A percentile compares a stretch with the other conserved stretches of the same genome.
These are phyloP conservation scores for Caenorhabditis panamensis DNA, from an alignment of 2,888 invertebrate genomes.

Conservation along the genomic window DNA sequence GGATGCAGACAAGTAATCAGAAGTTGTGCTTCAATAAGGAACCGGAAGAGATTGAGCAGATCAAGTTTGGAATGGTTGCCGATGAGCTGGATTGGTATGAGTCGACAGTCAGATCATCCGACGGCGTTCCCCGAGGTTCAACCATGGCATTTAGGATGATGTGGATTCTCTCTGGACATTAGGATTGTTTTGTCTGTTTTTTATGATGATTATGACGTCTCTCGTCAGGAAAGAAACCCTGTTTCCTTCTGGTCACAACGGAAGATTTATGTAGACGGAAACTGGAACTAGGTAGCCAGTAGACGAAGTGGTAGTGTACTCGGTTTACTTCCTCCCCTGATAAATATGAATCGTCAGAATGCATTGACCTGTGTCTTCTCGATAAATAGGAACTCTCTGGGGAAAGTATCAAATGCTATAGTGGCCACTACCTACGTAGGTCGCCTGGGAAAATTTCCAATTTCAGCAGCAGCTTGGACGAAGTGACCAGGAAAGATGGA, in stretches of 20 bases:
- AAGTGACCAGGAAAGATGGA: not conserved
- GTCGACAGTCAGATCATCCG: no score
- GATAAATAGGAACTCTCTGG: slow-evolving; percentile 1
- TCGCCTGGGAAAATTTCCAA: slow-evolving; percentile 6
- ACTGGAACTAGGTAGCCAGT: not conserved
- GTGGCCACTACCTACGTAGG: slow-evolving; percentile 2
- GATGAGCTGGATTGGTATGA: no score
- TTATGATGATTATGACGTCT: not conserved
- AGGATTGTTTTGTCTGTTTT: not conserved
- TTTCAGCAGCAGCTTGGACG: not conserved
- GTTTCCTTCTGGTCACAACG: no score
- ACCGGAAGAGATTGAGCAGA: no score
- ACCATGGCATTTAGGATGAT: no score
- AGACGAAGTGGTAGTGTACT: not conserved
- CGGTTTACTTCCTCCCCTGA: slow-evolving; percentile 4
- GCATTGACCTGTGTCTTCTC: slow-evolving; percentile 1
- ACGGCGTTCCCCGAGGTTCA: no score
- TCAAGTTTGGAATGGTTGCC: no score
- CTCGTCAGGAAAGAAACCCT: no score
- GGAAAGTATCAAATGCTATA: not conserved
- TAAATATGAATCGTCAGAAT: slow-evolving; percentile 13
- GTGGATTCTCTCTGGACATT: no score
- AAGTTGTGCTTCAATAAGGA: not conserved
- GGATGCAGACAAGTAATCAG: not conserved
- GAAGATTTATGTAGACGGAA: not conserved